Conservation (phyloP, 2,797 vertebrate species). For the Epinephelus coioides region DNA sequence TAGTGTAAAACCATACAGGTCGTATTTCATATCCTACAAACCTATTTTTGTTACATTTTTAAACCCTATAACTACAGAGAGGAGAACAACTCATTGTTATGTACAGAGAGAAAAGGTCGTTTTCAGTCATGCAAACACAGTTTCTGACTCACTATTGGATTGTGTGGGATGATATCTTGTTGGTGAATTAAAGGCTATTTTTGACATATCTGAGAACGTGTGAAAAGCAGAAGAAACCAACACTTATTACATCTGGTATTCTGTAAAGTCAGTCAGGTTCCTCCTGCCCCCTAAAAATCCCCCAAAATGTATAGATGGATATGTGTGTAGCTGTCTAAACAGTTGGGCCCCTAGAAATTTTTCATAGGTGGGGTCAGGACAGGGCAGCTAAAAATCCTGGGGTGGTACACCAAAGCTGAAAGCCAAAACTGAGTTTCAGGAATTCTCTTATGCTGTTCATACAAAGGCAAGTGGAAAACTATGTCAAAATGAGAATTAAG, state of each 20-base stretch:
- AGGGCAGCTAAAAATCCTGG: no score
- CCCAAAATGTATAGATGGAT: no score
- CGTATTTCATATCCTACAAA: slow-evolving; percentile 20
- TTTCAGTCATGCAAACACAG: slow-evolving; percentile 23
- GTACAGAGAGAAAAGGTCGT: not conserved
- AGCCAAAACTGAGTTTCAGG: no score
- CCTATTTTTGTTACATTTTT: slow-evolving; percentile 13
- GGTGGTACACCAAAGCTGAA: no score
- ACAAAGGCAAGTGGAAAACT: no score
- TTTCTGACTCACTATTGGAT: slow-evolving; percentile 7
- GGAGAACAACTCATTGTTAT: not conserved
- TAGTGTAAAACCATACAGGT: slow-evolving; percentile 8
- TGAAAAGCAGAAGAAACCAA: not conserved
- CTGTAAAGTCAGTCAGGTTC: not conserved
- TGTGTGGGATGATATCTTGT: not conserved
- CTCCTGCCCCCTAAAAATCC: not conserved
- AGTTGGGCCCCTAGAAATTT: no score
- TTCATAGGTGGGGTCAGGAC: no score
- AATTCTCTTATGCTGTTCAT: no score
- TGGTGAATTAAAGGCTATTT: slow-evolving; percentile 17
- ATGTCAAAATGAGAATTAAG: no score
- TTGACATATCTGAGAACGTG: slow-evolving; percentile 1
- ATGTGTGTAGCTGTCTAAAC: no score
- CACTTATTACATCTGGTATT: not conserved
- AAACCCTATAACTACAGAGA: not conserved